Conservation (phyloP, 1,140 invertebrate genomes). For the Macrocentrus cingulum region DNA sequence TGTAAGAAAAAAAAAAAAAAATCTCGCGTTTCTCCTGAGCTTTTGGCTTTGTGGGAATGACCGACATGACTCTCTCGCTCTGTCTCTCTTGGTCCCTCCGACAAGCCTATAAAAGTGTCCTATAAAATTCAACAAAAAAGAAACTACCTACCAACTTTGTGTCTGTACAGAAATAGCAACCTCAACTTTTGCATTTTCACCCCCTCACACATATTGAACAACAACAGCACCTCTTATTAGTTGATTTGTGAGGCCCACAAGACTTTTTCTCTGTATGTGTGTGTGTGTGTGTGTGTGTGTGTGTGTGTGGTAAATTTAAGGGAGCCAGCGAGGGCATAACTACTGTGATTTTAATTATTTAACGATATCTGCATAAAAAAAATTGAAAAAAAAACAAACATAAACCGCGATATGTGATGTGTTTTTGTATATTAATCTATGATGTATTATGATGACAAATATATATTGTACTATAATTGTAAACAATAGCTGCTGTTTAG, state of each 20-base stretch:
- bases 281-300: too few species aligned
- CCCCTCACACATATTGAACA: too few species aligned
- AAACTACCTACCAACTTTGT: too few species aligned
- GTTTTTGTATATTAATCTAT: slow-evolving; percentile 57
- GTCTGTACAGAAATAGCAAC: too few species aligned
- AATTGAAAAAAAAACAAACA: slow-evolving; percentile 44
- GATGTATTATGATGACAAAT: too few species aligned
- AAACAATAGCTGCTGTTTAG: slow-evolving; percentile 37
- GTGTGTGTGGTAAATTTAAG: slow-evolving; percentile 59
- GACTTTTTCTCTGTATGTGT: too few species aligned
- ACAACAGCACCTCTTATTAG: too few species aligned
- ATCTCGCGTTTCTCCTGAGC: neutral
- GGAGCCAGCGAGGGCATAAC: slow-evolving; percentile 58
- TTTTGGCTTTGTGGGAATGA: slow-evolving; percentile 53
- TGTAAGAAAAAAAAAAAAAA: slow-evolving; percentile 9
- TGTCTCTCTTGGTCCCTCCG: slow-evolving; percentile 59
- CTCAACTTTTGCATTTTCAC: too few species aligned
- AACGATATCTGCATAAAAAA: slow-evolving; percentile 54
- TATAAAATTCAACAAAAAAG: too few species aligned
- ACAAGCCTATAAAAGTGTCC: too few species aligned
- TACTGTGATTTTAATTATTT: slow-evolving; percentile 63
- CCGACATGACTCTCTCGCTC: too few species aligned
- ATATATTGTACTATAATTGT: slow-evolving; percentile 46
- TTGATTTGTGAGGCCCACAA: too few species aligned
- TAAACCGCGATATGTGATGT: slow-evolving; percentile 56